Percentiles rank a stretch among this genome's conserved stretches.
These are phyloP conservation scores for Platysteira castanea DNA, from an alignment of 2,113 vertebrate genomes.

Conservation along the genomic window DNA sequence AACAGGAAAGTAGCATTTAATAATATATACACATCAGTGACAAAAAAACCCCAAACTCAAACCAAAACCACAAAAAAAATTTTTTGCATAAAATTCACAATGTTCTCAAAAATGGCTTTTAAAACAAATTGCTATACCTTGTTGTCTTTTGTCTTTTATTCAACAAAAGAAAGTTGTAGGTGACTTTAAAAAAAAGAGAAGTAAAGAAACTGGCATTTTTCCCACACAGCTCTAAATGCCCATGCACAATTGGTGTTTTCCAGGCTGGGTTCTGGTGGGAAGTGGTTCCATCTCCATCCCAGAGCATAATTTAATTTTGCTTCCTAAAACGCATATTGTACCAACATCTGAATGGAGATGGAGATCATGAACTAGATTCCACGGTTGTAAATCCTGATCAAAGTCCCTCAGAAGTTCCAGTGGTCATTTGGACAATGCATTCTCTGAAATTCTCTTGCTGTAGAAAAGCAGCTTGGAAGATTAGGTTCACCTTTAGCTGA, in stretches of 20 bases:
- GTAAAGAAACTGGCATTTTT: neutral
- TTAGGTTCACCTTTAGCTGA: neutral
- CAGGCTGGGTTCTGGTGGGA: neutral
- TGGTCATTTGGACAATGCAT: neutral
- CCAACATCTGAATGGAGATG: neutral
- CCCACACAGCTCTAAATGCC: neutral
- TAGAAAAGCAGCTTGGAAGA: neutral
- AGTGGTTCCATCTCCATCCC: neutral
- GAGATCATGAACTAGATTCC: neutral
- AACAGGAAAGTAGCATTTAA: neutral
- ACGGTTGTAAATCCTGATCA: neutral
- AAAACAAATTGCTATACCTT: neutral
- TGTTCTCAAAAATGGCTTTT: neutral
- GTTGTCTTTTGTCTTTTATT: neutral
- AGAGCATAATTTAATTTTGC: neutral
- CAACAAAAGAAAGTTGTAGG: neutral
- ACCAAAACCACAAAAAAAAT: rapidly evolving
- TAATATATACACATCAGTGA: neutral
- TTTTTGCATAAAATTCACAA: neutral
- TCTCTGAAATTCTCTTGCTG: neutral
- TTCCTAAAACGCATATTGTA: neutral
- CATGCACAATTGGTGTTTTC: rapidly evolving
- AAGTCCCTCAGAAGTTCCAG: neutral
- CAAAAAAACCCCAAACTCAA: neutral
- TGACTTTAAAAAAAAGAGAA: neutral